Evolutionary conservation across 2,888 invertebrate genomes (phyloP).

Genomic region (Melanostoma scalare): DNA sequence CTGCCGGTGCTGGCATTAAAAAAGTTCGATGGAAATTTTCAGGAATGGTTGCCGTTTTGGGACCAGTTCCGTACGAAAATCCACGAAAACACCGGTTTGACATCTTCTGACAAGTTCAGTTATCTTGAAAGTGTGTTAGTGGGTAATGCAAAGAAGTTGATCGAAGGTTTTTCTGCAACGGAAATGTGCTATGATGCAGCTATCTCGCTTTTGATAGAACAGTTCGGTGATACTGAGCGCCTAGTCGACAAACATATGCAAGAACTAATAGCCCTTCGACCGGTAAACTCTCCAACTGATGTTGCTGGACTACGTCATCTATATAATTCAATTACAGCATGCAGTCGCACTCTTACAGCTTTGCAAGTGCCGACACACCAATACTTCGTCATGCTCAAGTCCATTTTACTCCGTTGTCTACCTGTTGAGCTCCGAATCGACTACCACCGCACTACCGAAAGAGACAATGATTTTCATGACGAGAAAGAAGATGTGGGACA

Average conservation of each 20-base stretch:
- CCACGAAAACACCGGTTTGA: no score
- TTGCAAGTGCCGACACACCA: constrained; percentile 15
- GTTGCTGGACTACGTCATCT: constrained; percentile 7
- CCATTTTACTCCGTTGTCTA: constrained; percentile 38
- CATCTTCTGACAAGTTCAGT: no score
- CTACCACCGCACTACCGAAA: constrained; percentile 19
- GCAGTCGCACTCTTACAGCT: constrained; percentile 28
- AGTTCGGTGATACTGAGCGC: no score
- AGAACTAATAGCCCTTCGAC: constrained; percentile 15
- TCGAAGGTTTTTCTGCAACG: no score
- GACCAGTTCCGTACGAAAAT: no score
- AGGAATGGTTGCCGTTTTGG: no score
- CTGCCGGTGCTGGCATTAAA: no score
- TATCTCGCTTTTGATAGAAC: no score
- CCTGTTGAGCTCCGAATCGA: constrained; percentile 20
- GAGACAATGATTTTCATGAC: neutral
- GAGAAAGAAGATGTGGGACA: neutral
- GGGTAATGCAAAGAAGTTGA: no score
- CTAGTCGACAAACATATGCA: constrained; percentile 14
- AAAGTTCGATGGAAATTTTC: no score
- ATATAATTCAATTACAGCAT: constrained; percentile 17
- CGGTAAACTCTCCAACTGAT: constrained; percentile 1
- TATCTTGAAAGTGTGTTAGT: no score
- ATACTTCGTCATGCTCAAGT: constrained; percentile 45
- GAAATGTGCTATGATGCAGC: no score